Percentiles rank a stretch among this genome's conserved stretches.
These are phyloP conservation scores for Microctonus hyperodae DNA, from an alignment of 2,888 invertebrate species.

Conservation along the genomic window DNA sequence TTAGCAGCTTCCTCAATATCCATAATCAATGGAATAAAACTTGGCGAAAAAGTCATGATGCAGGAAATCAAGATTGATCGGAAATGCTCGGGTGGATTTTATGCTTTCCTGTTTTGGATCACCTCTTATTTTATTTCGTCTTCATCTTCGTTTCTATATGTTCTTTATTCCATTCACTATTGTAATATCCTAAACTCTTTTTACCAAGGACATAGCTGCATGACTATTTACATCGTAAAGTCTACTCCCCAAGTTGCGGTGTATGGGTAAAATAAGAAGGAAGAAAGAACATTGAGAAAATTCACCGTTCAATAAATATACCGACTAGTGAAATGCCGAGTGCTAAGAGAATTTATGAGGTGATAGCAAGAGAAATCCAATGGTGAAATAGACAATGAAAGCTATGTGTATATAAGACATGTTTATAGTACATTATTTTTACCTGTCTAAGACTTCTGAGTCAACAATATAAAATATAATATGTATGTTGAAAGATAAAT, in stretches of 20 bases:
- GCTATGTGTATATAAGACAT: neutral
- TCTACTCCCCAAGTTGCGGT: constrained; percentile 27
- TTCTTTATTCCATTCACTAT: constrained; percentile 20
- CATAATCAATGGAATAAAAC: neutral
- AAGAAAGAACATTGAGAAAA: neutral
- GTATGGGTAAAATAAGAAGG: neutral
- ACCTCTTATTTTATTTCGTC: constrained; percentile 18
- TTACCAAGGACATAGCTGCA: constrained; percentile 10
- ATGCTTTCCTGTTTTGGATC: constrained; percentile 28
- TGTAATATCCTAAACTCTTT: constrained; percentile 1
- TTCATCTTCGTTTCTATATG: neutral
- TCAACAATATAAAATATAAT: neutral
- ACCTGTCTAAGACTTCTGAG: neutral
- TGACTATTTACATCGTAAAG: constrained; percentile 30
- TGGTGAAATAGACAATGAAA: neutral
- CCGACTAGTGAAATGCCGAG: neutral
- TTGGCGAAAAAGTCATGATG: neutral
- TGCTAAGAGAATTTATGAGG: neutral
- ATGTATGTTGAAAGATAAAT: neutral
- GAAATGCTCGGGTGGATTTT: constrained; percentile 29
- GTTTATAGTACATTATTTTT: neutral
- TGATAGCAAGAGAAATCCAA: neutral
- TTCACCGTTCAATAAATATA: neutral
- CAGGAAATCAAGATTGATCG: constrained; percentile 16
- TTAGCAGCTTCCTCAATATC: neutral